Evolutionary conservation across 2,113 vertebrate genomes (phyloP).

Genomic region (Nyctibius bracteatus): DNA sequence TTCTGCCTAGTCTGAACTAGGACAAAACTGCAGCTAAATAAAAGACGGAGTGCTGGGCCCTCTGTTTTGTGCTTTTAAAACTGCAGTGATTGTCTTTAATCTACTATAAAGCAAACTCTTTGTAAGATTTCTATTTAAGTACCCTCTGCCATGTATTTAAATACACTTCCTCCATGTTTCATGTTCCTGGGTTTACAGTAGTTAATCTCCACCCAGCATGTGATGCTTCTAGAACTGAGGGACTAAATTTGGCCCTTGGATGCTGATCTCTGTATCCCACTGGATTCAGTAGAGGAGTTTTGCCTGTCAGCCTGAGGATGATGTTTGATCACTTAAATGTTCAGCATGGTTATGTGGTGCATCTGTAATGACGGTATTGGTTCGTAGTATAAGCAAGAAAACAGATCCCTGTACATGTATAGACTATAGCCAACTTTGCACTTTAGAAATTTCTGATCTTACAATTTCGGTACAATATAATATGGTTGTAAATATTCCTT

Average conservation of each 20-base stretch:
- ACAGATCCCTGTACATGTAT: neutral
- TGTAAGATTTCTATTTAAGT: neutral
- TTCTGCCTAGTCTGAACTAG: neutral
- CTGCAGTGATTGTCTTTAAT: neutral
- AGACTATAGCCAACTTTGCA: neutral
- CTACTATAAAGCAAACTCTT: neutral
- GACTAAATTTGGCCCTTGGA: neutral
- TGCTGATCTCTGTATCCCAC: neutral
- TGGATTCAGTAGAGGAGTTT: neutral
- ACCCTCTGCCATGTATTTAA: neutral
- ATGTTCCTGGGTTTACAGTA: neutral
- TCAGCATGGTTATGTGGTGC: neutral
- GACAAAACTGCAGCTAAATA: neutral
- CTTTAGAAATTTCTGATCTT: neutral
- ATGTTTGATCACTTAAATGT: neutral
- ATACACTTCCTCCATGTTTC: neutral
- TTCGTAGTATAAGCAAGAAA: neutral
- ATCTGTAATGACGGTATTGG: neutral
- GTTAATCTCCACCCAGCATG: neutral
- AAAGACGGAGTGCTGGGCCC: neutral
- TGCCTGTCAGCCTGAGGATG: neutral
- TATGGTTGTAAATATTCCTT: constrained; percentile 26
- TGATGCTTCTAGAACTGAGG: neutral
- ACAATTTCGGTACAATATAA: neutral
- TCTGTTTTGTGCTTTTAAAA: constrained; percentile 18